These are phyloP conservation scores for Lytechinus variegatus DNA, from an alignment of 35 echinoderm and acorn worm genomes.

Conservation along the genomic window DNA sequence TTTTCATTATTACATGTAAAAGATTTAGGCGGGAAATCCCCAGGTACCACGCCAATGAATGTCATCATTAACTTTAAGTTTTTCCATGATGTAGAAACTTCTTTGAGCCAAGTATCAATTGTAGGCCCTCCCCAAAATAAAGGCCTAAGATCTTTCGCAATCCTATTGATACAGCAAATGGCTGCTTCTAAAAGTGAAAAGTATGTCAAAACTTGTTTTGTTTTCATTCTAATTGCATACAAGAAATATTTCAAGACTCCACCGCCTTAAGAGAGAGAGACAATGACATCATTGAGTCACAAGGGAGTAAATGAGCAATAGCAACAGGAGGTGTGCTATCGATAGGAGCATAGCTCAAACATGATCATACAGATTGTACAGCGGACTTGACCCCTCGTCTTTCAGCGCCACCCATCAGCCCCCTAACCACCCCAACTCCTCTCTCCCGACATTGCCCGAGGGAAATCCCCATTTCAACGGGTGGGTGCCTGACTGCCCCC, in stretches of 20 bases:
- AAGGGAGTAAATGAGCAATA: not conserved
- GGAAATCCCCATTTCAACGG: not conserved
- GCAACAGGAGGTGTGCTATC: not conserved
- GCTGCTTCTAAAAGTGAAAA: no score
- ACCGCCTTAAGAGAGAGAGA: not conserved
- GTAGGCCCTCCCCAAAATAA: no score
- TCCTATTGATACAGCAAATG: no score
- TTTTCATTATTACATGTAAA: not conserved
- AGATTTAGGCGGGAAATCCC: not conserved
- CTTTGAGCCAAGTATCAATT: no score
- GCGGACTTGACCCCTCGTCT: slow-evolving; percentile 14
- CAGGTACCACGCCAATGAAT: not conserved
- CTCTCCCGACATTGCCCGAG: not conserved
- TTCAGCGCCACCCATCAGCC: not conserved
- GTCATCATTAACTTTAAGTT: not conserved
- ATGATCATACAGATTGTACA: not conserved
- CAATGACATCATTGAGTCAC: not conserved
- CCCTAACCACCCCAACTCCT: slow-evolving; percentile 6
- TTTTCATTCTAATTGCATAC: not conserved
- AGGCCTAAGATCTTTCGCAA: no score
- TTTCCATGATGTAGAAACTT: not conserved
- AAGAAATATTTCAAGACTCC: not conserved
- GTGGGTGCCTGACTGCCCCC: not conserved
- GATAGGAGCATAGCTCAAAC: not conserved
- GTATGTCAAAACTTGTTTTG: not conserved